Conservation (phyloP, 64 coral and sea anemone species). For the Stichodactyla mertensii region DNA sequence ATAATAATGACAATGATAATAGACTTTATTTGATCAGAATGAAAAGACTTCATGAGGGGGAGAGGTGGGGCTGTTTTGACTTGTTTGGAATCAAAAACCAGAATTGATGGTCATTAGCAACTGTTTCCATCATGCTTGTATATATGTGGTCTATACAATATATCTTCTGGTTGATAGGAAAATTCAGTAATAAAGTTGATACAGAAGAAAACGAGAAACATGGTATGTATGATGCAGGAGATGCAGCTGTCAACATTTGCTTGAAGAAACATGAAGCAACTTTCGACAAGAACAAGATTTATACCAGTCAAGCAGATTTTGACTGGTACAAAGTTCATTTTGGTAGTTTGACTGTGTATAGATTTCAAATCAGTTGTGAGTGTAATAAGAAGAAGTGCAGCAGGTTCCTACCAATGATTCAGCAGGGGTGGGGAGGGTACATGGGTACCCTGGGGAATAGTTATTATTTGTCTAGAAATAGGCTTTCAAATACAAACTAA, state of each 20-base stretch:
- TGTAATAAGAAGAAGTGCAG: slow-evolving; percentile 65
- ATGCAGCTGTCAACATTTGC: slow-evolving; percentile 86
- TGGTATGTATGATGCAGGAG: slow-evolving; percentile 87
- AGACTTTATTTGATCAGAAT: too few relatives aligned
- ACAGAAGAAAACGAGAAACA: slow-evolving; percentile 55
- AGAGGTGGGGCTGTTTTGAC: too few relatives aligned
- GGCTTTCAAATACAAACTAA: neutral
- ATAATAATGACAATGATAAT: too few relatives aligned
- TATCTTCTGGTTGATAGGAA: slow-evolving; percentile 33
- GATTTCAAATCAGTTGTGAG: slow-evolving; percentile 68
- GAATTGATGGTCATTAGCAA: too few relatives aligned
- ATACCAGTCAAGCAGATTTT: slow-evolving; percentile 76
- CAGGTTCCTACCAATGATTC: slow-evolving; percentile 76
- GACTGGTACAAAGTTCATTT: slow-evolving; percentile 86
- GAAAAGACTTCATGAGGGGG: too few relatives aligned
- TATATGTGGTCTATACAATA: neutral
- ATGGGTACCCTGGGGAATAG: slow-evolving; percentile 89
- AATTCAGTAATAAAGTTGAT: slow-evolving; percentile 56
- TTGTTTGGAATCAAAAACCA: too few relatives aligned
- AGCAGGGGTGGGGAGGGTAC: slow-evolving; percentile 97
- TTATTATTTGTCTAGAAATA: slow-evolving; percentile 68
- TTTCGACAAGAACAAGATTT: slow-evolving; percentile 50
- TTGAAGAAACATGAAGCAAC: slow-evolving; percentile 59
- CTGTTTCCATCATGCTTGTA: too few relatives aligned
- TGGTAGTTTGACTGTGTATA: slow-evolving; percentile 80